Evolutionary conservation across 2,797 vertebrate genomes (phyloP), one percentile per base, ranked within the genome.

Genomic region (Clangula hyemalis): DNA sequence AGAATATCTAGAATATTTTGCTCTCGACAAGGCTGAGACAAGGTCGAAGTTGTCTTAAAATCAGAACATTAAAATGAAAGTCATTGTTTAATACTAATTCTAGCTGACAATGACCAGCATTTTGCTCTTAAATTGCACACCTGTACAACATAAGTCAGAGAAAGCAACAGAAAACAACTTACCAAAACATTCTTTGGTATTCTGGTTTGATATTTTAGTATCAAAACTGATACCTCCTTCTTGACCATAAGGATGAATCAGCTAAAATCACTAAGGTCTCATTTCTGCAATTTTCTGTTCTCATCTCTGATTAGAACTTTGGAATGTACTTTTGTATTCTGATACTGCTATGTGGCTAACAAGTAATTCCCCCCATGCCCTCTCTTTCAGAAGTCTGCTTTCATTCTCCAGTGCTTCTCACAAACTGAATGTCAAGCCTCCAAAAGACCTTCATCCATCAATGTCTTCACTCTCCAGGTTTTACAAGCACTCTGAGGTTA

Each of bases 371-470:
- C 93, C 38, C n/a, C 5, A 5, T 85, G 66, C 39, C 56, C 43
- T 82, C 58, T 30, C 56, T 85, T 94, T 69, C 30, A 92, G 61
- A 64, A 85, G 38, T 71, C 65, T 95, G 58, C 74, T 93, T 87
- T 57, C 60, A 89, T 94, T 96, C 80, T 93, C 92, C 41, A 34
- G 60, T 79, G 76, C 77, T 91, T 96, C 76, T 84, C 85, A 85
- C 73, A 96, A 91, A 95, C 88, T 56, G 69, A 93, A 93, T 95
- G 91, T 94, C 96, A 97, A 92, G 74, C 56, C 79, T 97, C 75
- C 54, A 68, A 92, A 94, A 94, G 78, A 89, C 81, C 84, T 95
- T 95, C 89, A 97, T 97, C 62, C 75, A 89, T 97, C 97, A 97
- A 94, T 90, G 87, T 87, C 79, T 15, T 89, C 66, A 6, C 76